Evolutionary conservation across 2,888 invertebrate species (phyloP), one percentile per base, ranked within the genome.

Genomic region (Tetheella fluctuosa): DNA sequence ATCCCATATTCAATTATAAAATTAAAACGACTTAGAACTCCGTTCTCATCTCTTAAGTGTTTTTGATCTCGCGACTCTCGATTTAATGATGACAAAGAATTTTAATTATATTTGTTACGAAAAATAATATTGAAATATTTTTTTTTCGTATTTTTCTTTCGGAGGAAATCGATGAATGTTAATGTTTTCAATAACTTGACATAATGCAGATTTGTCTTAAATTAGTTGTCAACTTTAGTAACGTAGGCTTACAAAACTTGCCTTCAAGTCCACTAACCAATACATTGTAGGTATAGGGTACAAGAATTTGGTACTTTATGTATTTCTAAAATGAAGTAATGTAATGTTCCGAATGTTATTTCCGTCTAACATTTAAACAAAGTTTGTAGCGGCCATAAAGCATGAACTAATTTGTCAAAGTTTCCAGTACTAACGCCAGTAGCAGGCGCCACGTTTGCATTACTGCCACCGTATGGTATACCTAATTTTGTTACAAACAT

Each of bases 351-450:
- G 67, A 72, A 69, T 68, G 67, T 59, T 67, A 69, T 67, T 75
- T 78, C 74, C 67, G 69, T 70, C 73, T 71, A 74, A 73, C 68
- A 71, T 74, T 70, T 77, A 71, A 79, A 77, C 80, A 74, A 84
- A 85, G 79, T 86, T 88, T 76, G 75, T 67, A 77, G 76, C 71
- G 74, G 81, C 79, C 79, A 83, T 89, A 86, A 88, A 89, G 80
- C 84, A 85, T 82, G 79, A 85, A 88, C 85, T 88, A 88, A 88
- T 90, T 89, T 89, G 88, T 89, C 89, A 86, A 85, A 88, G 84
- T 87, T 84, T 77, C 77, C 77, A 74, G 79, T 80, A 80, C 75
- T 78, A 77, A 75, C 73, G 77, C 73, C 70, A 75, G 73, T 73
- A 80, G 68, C 72, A 69, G 75, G 62, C 42, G 55, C 61, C 25